Percentiles rank a stretch among this genome's conserved stretches.
Conservation (phyloP, 2,797 vertebrate genomes). For the Scleropages formosus region DNA sequence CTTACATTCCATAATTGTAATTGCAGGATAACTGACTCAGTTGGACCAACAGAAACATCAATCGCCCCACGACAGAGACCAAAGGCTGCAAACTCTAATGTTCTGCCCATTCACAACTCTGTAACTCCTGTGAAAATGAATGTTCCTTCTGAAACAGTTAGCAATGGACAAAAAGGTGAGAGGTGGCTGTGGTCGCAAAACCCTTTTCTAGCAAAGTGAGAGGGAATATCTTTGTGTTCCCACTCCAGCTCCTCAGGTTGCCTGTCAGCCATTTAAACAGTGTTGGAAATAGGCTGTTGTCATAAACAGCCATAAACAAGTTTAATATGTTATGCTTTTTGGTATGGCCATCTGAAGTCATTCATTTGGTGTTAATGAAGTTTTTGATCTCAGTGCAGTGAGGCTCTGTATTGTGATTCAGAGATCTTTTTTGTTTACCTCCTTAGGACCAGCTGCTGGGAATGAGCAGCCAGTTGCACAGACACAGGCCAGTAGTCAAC, state of each 20-base stretch:
- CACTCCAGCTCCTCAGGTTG: too few relatives aligned
- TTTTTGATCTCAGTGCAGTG: not conserved
- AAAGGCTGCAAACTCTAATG: constrained; percentile 80
- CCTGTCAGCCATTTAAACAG: too few relatives aligned
- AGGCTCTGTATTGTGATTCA: not conserved
- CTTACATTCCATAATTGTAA: not conserved
- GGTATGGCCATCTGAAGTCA: not conserved
- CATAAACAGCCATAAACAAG: too few relatives aligned
- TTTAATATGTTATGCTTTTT: not conserved
- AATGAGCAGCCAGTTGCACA: constrained; percentile 55
- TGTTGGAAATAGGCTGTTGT: too few relatives aligned
- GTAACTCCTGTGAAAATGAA: constrained; percentile 86
- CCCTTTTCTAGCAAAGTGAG: not conserved
- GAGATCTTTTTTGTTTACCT: not conserved
- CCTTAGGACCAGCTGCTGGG: constrained; percentile 50
- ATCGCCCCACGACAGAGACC: constrained; percentile 94
- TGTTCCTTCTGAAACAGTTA: constrained; percentile 70
- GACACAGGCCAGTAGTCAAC: constrained; percentile 70
- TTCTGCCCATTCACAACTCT: constrained; percentile 80
- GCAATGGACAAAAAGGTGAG: constrained; percentile 83
- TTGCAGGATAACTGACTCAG: constrained; percentile 87
- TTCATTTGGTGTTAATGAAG: too few relatives aligned
- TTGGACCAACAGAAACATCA: constrained; percentile 98
- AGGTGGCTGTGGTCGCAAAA: not conserved
- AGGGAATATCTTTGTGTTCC: too few relatives aligned